Conservation (phyloP, 2,113 vertebrate species). For the Brachypteracias leptosomus region DNA sequence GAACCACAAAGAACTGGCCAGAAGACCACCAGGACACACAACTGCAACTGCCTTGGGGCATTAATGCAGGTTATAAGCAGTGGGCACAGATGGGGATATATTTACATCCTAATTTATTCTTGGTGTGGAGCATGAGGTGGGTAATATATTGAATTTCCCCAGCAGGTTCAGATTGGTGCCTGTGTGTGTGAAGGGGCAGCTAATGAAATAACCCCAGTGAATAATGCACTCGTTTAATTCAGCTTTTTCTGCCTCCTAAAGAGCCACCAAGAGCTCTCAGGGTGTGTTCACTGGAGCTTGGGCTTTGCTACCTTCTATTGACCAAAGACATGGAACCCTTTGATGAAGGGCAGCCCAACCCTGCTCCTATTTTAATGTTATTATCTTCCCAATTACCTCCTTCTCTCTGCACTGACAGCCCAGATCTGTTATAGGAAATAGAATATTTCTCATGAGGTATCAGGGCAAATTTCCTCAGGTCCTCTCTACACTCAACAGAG, state of each 20-base stretch:
- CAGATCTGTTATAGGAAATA: not conserved
- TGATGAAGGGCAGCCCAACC: not conserved
- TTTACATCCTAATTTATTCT: not conserved
- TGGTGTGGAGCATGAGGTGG: not conserved
- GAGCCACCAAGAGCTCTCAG: not conserved
- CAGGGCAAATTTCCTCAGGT: not conserved
- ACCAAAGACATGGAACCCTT: not conserved
- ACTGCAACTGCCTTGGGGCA: constrained; percentile 26
- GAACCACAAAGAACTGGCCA: constrained; percentile 49
- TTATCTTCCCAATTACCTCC: not conserved
- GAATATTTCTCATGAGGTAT: not conserved
- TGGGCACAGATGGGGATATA: not conserved
- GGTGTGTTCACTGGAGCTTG: not conserved
- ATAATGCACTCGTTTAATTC: constrained; percentile 1
- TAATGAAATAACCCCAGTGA: constrained; percentile 19
- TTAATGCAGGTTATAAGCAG: not conserved
- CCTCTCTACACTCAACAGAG: not conserved
- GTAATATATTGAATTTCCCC: not conserved
- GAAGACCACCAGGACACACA: constrained; percentile 33
- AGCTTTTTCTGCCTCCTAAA: not conserved
- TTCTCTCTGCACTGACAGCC: not conserved
- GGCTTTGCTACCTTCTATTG: not conserved
- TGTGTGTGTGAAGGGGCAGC: not conserved
- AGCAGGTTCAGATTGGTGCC: not conserved
- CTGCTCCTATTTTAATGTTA: not conserved